A percentile compares a stretch with the other conserved stretches of the same genome.
These are phyloP conservation scores for Elaphurus davidianus DNA, from an alignment of 2,113 vertebrate species.

Conservation along the genomic window DNA sequence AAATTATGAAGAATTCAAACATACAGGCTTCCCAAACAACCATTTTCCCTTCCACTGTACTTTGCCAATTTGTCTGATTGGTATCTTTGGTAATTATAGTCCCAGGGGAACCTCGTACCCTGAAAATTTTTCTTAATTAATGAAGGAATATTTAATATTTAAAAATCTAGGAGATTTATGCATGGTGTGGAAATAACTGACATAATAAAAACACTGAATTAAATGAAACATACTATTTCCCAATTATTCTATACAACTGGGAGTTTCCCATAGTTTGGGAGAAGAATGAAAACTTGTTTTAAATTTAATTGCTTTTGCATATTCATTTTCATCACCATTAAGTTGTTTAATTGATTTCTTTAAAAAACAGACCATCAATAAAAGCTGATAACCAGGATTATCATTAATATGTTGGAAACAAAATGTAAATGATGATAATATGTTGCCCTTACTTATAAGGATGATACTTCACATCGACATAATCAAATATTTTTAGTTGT, in stretches of 20 bases:
- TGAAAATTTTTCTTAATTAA: slow-evolving; percentile 45
- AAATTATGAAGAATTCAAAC: background rate
- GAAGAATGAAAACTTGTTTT: slow-evolving; percentile 43
- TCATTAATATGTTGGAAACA: slow-evolving; percentile 2
- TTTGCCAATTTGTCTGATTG: slow-evolving; percentile 16
- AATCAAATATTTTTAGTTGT: background rate
- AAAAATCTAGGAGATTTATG: slow-evolving; percentile 11
- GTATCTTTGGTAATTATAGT: slow-evolving; percentile 35
- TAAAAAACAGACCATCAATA: background rate
- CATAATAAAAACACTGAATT: slow-evolving; percentile 36
- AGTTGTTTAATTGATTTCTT: slow-evolving; percentile 34
- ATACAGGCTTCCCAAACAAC: background rate
- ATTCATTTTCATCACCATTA: background rate
- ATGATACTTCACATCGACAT: background rate
- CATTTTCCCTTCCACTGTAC: background rate
- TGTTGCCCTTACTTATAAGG: background rate
- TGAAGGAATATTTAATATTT: slow-evolving; percentile 41
- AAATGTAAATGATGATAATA: background rate
- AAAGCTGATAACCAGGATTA: background rate
- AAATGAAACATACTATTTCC: slow-evolving; percentile 13
- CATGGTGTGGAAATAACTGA: slow-evolving; percentile 23
- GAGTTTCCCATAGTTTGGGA: slow-evolving; percentile 15
- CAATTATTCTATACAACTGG: background rate
- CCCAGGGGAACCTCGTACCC: background rate
- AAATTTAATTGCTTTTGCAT: slow-evolving; percentile 50